phyloP scores from a whole-genome alignment of 2,888 invertebrate genomes.

The Drosophila dives region DNA sequence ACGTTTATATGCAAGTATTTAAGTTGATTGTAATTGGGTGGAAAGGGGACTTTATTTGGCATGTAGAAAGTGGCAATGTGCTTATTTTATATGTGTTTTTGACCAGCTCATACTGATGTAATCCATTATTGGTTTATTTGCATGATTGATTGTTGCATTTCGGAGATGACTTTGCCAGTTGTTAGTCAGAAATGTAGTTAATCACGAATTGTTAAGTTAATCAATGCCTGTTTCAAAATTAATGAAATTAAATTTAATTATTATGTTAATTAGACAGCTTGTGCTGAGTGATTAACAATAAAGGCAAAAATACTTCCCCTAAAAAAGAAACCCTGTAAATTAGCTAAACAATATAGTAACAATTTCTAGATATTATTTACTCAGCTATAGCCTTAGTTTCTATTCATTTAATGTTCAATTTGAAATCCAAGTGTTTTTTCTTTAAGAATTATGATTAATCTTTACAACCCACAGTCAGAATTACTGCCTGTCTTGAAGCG shows the following conservation, averaged over 20 bases:
- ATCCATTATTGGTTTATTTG: constrained; percentile 22
- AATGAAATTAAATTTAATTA: not conserved
- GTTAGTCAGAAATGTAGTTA: constrained; percentile 31
- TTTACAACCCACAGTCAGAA: constrained; percentile 32
- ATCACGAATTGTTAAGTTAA: constrained; percentile 15
- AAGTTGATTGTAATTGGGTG: constrained; percentile 49
- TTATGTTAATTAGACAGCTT: not conserved
- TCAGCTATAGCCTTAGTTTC: not conserved
- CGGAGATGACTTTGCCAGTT: constrained; percentile 14
- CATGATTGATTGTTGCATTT: constrained; percentile 32
- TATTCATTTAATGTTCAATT: not conserved
- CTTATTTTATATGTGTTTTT: constrained; percentile 4
- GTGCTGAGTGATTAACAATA: not conserved
- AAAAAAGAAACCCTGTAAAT: not conserved
- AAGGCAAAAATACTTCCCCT: not conserved
- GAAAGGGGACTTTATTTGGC: constrained; percentile 11
- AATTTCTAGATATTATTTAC: not conserved
- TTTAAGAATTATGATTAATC: constrained; percentile 22
- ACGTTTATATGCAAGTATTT: constrained; percentile 54
- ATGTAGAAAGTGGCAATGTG: constrained; percentile 28
- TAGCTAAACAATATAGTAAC: not conserved
- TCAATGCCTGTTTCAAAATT: not conserved
- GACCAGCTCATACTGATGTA: constrained; percentile 31
- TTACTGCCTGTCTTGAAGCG: constrained; percentile 27
- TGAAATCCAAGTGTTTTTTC: constrained; percentile 1